A percentile compares a stretch with the other conserved stretches of the same genome.
phyloP scores from a whole-genome alignment of 2,113 vertebrate species.

The Crotalus tigris region DNA sequence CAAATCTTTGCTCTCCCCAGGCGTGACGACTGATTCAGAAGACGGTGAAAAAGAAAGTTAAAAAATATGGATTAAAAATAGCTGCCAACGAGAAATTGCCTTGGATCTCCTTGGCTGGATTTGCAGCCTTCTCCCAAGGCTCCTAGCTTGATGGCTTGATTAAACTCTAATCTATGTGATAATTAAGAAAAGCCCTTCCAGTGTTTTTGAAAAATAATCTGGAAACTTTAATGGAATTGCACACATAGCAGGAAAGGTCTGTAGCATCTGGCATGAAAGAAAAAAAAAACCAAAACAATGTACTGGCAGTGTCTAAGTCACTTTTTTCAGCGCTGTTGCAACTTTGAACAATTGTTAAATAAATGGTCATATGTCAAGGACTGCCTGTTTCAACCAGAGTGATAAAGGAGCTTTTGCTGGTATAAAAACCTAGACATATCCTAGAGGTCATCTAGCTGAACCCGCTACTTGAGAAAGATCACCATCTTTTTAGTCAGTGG shows the following conservation, averaged over 20 bases:
- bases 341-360: background rate
- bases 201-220: slow-evolving; percentile 44
- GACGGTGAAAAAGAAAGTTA: background rate
- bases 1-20: background rate
- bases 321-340: background rate
- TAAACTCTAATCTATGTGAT: slow-evolving; percentile 47
- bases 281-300: background rate
- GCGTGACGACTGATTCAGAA: background rate
- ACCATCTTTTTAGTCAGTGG: background rate
- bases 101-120: fast-evolving
- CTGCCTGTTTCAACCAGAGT: background rate
- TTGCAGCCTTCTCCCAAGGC: background rate
- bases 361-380: background rate
- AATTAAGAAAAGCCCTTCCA: slow-evolving; percentile 60
- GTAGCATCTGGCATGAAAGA: background rate
- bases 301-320: background rate
- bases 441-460: background rate
- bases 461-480: background rate
- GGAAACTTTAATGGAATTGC: slow-evolving; percentile 54
- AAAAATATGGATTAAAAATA: background rate
- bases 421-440: background rate
- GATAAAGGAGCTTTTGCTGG: background rate
- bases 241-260: background rate
- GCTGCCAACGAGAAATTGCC: background rate
- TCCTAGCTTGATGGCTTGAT: slow-evolving; percentile 52